A percentile compares a stretch with the other conserved stretches of the same genome.
These are phyloP conservation scores for Rhea pennata DNA, from an alignment of 2,113 vertebrate genomes.

Conservation along the genomic window DNA sequence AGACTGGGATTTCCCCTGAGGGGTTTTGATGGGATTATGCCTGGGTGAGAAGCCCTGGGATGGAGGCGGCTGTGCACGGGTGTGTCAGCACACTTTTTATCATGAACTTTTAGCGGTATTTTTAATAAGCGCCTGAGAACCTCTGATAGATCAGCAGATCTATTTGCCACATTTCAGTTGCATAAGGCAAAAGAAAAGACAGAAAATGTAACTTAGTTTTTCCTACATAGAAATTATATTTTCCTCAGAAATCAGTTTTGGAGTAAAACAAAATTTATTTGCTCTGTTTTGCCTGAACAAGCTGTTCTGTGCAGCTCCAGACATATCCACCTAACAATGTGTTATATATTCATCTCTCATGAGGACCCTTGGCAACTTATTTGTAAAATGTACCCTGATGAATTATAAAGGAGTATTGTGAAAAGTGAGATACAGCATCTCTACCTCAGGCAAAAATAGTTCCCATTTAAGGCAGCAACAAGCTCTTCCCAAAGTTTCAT, in stretches of 20 bases:
- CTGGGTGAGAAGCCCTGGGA: not conserved
- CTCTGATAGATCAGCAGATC: not conserved
- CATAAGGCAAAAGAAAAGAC: accelerated
- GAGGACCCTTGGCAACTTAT: not conserved
- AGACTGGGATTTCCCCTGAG: not conserved
- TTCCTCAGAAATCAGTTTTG: not conserved
- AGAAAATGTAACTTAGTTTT: not conserved
- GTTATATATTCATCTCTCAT: not conserved
- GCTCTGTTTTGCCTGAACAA: not conserved
- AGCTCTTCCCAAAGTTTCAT: not conserved
- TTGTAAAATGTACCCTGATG: not conserved
- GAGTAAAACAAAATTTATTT: not conserved
- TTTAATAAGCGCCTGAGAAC: not conserved
- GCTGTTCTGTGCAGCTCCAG: not conserved
- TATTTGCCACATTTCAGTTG: not conserved
- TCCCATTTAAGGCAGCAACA: not conserved
- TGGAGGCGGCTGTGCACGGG: not conserved
- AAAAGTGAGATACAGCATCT: not conserved
- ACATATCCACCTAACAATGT: not conserved
- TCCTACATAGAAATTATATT: not conserved
- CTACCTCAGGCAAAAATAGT: not conserved
- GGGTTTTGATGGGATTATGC: not conserved
- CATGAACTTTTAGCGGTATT: not conserved
- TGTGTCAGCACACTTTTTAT: not conserved
- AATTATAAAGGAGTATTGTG: not conserved